Conservation (phyloP, 2,113 vertebrate genomes). For the Gnathonemus echidnorhynchus region DNA sequence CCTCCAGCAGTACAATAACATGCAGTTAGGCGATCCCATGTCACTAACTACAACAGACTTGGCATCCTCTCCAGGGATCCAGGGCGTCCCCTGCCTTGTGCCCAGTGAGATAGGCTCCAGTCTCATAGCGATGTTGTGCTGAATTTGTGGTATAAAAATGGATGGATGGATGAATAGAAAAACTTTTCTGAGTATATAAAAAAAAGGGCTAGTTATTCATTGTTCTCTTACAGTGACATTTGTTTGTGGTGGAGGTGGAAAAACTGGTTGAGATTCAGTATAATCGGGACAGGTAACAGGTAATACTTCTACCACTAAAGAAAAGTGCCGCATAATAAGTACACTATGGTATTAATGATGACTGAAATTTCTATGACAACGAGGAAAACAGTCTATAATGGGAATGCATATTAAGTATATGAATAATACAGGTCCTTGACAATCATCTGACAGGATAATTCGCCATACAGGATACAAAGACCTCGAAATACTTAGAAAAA, state of each 20-base stretch:
- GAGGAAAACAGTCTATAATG: neutral
- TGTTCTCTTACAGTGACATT: neutral
- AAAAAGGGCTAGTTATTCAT: neutral
- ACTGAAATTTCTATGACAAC: slow-evolving; percentile 3
- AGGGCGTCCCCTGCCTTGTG: neutral
- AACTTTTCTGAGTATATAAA: neutral
- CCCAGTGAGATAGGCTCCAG: neutral
- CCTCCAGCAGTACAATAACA: neutral
- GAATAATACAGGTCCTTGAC: neutral
- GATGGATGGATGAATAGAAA: neutral
- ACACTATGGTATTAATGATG: neutral
- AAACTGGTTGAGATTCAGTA: neutral
- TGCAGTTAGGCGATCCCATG: neutral
- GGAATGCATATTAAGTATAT: neutral
- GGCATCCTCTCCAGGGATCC: neutral
- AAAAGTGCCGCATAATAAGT: neutral
- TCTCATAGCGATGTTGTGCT: neutral
- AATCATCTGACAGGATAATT: neutral
- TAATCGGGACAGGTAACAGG: neutral
- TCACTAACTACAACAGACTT: neutral
- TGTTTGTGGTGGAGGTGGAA: neutral
- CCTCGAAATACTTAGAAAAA: neutral
- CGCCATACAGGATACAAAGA: neutral
- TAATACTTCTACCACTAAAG: neutral
- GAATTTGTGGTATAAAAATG: neutral